These are phyloP conservation scores for Spatula versicolor DNA, from an alignment of 2,797 vertebrate genomes.

Conservation along the genomic window DNA sequence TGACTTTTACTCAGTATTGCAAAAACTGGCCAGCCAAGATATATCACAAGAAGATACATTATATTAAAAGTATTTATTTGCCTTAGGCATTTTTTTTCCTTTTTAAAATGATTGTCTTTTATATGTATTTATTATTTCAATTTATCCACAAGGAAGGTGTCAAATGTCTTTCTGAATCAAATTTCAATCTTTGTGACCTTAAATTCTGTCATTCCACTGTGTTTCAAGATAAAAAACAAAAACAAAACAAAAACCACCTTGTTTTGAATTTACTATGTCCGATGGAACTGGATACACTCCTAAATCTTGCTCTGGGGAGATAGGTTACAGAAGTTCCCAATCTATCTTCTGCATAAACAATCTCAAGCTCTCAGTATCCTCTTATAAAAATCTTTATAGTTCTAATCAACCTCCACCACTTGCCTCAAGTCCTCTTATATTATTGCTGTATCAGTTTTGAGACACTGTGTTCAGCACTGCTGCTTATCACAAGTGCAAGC, in stretches of 20 bases:
- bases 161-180: neutral
- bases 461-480: neutral
- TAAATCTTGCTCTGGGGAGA: conserved; percentile 19
- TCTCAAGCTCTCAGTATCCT: neutral
- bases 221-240: neutral
- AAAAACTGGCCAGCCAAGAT: neutral
- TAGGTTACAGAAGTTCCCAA: neutral
- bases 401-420: neutral
- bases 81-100: neutral
- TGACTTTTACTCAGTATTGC: neutral
- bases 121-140: neutral
- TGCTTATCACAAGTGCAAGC: neutral
- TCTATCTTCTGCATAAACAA: neutral
- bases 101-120: neutral
- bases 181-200: neutral
- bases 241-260: neutral
- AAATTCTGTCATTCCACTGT: neutral
- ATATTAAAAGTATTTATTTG: neutral
- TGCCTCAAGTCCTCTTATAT: neutral
- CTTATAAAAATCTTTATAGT: conserved; percentile 1
- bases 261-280: neutral
- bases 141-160: neutral
- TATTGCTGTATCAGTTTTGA: neutral
- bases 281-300: neutral
- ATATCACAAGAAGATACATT: neutral